phyloP scores from a whole-genome alignment of 2,113 vertebrate genomes.

The Dolichotis patagonum region DNA sequence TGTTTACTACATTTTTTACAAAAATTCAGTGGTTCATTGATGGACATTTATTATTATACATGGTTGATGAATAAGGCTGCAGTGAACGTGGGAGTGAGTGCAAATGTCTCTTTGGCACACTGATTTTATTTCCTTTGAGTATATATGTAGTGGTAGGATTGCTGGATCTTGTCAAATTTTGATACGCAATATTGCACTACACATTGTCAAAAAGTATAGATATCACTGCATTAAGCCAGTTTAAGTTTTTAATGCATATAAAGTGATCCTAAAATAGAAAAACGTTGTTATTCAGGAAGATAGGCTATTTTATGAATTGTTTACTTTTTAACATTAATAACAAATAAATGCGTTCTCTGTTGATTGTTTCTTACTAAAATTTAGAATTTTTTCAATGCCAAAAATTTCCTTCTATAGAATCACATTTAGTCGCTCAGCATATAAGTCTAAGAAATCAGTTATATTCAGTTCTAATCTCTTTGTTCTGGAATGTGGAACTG shows the following conservation, averaged over 20 bases:
- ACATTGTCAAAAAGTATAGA: neutral
- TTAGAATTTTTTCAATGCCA: neutral
- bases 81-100: neutral
- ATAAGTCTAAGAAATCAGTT: neutral
- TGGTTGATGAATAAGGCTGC: neutral
- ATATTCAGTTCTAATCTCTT: neutral
- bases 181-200: neutral
- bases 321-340: conserved; percentile 18
- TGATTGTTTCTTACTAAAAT: conserved; percentile 20
- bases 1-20: neutral
- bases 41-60: neutral
- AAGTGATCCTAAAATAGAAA: conserved; percentile 14
- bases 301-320: conserved; percentile 3
- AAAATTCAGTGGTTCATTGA: neutral
- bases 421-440: neutral
- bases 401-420: neutral
- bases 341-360: neutral
- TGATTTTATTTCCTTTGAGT: neutral
- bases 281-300: neutral
- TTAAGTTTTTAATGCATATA: neutral
- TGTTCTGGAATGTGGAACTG: neutral
- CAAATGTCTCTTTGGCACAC: neutral
- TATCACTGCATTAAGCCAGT: neutral
- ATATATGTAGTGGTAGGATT: neutral
- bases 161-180: neutral